Base-by-base conservation (phyloP, 2,797 vertebrate genomes). In the Taenioides sp. region DNA sequence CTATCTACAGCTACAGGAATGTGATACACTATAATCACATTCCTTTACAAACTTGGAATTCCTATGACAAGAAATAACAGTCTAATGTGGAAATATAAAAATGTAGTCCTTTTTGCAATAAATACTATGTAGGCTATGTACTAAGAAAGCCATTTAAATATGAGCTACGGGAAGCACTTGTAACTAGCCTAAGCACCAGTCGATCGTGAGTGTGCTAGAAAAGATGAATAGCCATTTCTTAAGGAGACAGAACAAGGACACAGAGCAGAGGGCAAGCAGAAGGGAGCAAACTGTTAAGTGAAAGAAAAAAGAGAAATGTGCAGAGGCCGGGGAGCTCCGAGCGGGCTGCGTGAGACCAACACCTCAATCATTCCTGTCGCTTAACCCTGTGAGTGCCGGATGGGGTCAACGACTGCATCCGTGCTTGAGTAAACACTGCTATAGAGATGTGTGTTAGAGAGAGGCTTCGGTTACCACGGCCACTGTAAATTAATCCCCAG, bases 311-410 rank as follows among this genome's bases (percentile, higher is more conserved):
- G 60, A 65, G 72, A 75, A 82, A 79, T 72, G 28, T 81, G 85
- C 68, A 72, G 79, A 72, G 28, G 78, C 75, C 28, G 7, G n/a
- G 66, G 69, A 78, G 64, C 80, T 80, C 72, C 22, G 69, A 86
- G 82, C 83, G 70, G 84, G 73, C 77, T 86, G 87, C 76, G 67
- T 87, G 85, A 40, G 72, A 88, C 84, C 87, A 76, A 86, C 86
- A 91, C 77, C 88, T 92, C 88, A 80, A 91, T 91, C 90, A 88
- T 84, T 82, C 74, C 84, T 85, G 87, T 78, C 81, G 76, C 69
- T 86, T 90, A 90, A 89, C 86, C 73, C 83, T 7, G 79, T 83
- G 79, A 34, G 68, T 1, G 71, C 90, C 10, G 34, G 69, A 77
- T 49, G 65, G 80, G 87, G 85, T 83, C 81, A 82, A 86, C 79